A percentile compares a stretch with the other conserved stretches of the same genome.
These are phyloP conservation scores for Loriculus beryllinus DNA, from an alignment of 2,797 vertebrate genomes.

Conservation along the genomic window DNA sequence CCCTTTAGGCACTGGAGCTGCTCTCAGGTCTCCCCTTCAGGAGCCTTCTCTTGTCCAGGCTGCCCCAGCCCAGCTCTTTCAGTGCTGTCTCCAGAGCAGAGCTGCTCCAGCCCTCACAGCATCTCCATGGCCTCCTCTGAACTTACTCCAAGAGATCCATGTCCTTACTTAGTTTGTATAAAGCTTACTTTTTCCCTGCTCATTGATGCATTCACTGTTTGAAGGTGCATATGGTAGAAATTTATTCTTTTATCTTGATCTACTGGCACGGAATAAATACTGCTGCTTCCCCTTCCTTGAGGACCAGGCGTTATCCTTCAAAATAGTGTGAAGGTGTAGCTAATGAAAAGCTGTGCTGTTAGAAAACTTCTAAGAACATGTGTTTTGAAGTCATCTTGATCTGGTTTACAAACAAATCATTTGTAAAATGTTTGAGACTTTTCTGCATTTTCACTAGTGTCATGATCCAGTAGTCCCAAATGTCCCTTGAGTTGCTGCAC, in stretches of 20 bases:
- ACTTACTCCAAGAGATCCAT: neutral
- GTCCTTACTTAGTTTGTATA: neutral
- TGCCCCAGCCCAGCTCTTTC: neutral
- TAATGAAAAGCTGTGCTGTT: neutral
- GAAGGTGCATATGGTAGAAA: neutral
- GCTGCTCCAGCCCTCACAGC: neutral
- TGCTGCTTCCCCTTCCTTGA: neutral
- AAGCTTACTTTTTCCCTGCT: neutral
- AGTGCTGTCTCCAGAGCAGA: neutral
- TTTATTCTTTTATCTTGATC: neutral
- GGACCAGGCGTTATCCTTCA: neutral
- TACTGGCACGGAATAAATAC: neutral
- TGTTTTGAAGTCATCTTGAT: neutral
- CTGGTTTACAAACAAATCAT: neutral
- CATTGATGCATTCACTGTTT: neutral
- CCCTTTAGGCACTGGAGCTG: too few relatives aligned
- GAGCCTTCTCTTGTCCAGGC: neutral
- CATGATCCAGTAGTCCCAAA: neutral
- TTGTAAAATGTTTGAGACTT: neutral
- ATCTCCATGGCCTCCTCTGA: neutral
- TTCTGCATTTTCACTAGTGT: neutral
- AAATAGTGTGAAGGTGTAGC: neutral
- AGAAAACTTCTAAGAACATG: neutral
- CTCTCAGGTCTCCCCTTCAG: neutral
- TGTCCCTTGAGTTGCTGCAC: neutral